These are phyloP conservation scores for Syngnathus scovelli DNA, from an alignment of 2,113 vertebrate genomes.

Conservation along the genomic window DNA sequence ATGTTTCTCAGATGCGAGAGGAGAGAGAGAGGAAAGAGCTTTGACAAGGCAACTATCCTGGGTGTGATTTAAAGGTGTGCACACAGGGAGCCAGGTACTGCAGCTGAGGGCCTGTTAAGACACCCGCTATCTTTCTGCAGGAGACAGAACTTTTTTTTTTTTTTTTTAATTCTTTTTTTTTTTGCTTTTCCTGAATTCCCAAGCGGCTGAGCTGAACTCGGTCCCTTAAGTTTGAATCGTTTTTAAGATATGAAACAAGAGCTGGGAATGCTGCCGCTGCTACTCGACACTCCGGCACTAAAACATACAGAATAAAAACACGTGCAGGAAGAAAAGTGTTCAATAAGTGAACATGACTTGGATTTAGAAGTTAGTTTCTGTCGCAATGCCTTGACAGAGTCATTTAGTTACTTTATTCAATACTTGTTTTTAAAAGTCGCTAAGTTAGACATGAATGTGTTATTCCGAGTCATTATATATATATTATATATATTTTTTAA, in stretches of 20 bases:
- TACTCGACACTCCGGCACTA: neutral
- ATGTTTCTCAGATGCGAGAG: constrained; percentile 71
- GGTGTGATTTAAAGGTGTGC: constrained; percentile 72
- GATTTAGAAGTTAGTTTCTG: constrained; percentile 33
- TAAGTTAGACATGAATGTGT: no score
- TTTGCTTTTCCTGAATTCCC: constrained; percentile 38
- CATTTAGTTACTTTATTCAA: no score
- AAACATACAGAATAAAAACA: constrained; percentile 8
- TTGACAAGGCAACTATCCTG: constrained; percentile 71
- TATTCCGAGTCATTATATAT: no score
- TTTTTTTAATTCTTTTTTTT: constrained; percentile 9
- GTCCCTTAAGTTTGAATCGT: constrained; percentile 60
- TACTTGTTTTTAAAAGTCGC: no score
- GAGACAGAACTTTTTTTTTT: constrained; percentile 55
- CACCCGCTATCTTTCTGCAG: constrained; percentile 60
- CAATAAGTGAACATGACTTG: neutral
- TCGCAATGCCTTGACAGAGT: neutral
- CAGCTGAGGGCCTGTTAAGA: constrained; percentile 66
- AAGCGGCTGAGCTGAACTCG: constrained; percentile 48
- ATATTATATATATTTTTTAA: no score
- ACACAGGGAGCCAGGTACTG: constrained; percentile 68
- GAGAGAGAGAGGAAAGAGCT: constrained; percentile 61
- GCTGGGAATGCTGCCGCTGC: constrained; percentile 6
- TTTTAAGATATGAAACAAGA: constrained; percentile 53
- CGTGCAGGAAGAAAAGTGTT: neutral